Evolutionary conservation across 2,113 vertebrate species (phyloP).

Genomic region (Todiramphus chloris): DNA sequence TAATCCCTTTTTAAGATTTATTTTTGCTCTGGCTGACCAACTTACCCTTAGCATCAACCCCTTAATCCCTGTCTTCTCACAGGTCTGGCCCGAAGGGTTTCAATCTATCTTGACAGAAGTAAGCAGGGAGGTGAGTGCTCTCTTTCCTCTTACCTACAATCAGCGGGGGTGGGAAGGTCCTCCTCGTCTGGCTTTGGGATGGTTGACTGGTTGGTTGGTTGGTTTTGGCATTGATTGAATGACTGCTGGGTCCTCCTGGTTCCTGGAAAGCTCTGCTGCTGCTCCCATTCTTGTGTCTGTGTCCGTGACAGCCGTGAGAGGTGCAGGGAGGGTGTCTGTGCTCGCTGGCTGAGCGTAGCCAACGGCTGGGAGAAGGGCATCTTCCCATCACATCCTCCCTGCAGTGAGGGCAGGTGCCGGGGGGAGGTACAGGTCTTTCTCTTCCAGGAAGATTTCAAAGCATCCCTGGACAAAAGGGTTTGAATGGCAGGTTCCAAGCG

Average conservation of each 20-base stretch:
- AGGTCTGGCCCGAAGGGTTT: slow-evolving; percentile 91
- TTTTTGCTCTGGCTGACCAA: slow-evolving; percentile 44
- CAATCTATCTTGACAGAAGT: slow-evolving; percentile 91
- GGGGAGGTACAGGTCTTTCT: background rate
- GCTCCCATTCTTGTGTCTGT: background rate
- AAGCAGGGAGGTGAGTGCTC: slow-evolving; percentile 91
- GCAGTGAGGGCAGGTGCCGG: background rate
- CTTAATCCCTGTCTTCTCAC: slow-evolving; percentile 69
- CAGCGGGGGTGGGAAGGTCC: slow-evolving; percentile 5
- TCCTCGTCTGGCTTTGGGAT: background rate
- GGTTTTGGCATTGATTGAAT: background rate
- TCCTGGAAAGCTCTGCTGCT: background rate
- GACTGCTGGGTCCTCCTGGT: background rate
- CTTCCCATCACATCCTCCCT: rapidly evolving
- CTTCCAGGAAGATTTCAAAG: background rate
- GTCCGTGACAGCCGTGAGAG: rapidly evolving
- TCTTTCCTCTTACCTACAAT: slow-evolving; percentile 25
- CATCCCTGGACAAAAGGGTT: background rate
- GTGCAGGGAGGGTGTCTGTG: background rate
- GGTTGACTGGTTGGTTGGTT: background rate
- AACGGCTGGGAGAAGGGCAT: no score
- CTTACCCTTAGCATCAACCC: slow-evolving; percentile 36
- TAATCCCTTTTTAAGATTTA: background rate
- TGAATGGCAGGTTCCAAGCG: background rate
- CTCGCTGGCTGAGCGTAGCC: background rate